Conservation (phyloP, 2,797 vertebrate species). For the Chrosomus eos region DNA sequence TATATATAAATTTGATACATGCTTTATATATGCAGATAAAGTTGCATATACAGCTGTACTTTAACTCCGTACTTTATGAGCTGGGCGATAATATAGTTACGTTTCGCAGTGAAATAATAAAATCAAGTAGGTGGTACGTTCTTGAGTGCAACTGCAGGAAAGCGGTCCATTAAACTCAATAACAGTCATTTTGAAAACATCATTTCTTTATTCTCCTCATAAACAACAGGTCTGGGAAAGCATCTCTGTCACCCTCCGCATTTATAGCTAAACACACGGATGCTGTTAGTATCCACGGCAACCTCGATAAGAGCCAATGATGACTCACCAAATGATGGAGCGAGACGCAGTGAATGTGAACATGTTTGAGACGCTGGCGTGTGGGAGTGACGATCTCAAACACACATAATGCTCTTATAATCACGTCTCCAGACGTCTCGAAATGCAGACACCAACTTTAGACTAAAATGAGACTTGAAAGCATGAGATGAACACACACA, state of each 20-base stretch:
- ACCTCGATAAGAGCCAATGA: slow-evolving; percentile 42
- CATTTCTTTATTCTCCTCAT: slow-evolving; percentile 11
- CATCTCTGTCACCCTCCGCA: slow-evolving; percentile 30
- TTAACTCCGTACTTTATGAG: neutral
- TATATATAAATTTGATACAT: neutral
- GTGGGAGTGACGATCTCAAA: slow-evolving; percentile 3
- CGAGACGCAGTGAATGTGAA: neutral
- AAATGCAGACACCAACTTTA: neutral
- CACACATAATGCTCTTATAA: slow-evolving; percentile 14
- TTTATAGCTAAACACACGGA: slow-evolving; percentile 7
- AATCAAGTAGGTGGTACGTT: neutral
- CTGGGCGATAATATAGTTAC: neutral
- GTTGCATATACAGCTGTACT: neutral
- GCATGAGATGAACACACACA: slow-evolving; percentile 12
- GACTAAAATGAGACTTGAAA: neutral
- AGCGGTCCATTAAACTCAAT: neutral
- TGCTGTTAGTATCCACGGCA: slow-evolving; percentile 51
- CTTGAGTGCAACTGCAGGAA: neutral
- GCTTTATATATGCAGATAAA: neutral
- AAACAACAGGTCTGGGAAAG: slow-evolving; percentile 13
- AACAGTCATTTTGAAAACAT: neutral
- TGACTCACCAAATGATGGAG: slow-evolving; percentile 48
- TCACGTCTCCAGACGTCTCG: slow-evolving; percentile 1
- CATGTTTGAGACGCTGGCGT: neutral
- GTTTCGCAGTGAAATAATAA: neutral